Conservation (phyloP, 2,797 vertebrate species). For the Otolemur crassicaudatus region DNA sequence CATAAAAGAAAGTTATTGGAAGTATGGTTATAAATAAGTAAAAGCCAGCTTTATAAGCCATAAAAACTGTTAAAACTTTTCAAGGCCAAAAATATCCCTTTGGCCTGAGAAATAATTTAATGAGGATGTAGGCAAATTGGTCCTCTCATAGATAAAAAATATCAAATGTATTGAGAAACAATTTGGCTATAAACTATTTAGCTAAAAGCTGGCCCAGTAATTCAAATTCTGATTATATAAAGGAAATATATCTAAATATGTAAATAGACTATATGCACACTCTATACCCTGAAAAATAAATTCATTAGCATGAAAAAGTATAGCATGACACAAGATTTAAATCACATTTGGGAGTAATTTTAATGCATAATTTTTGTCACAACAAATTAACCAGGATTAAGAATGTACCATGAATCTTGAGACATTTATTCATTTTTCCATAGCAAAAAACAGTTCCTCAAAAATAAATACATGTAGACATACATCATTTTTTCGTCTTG, state of each 20-base stretch:
- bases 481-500: not conserved
- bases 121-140: slow-evolving; percentile 29
- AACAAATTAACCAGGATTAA: slow-evolving; percentile 69
- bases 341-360: slow-evolving; percentile 70
- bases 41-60: not conserved
- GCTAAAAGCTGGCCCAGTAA: slow-evolving; percentile 61
- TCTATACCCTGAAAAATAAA: slow-evolving; percentile 64
- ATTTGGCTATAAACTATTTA: slow-evolving; percentile 71
- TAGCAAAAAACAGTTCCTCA: not conserved
- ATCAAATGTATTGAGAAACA: slow-evolving; percentile 50
- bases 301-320: slow-evolving; percentile 66
- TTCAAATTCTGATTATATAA: slow-evolving; percentile 63
- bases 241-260: slow-evolving; percentile 71
- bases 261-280: slow-evolving; percentile 64
- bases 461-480: not conserved
- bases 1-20: slow-evolving; percentile 39
- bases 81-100: not conserved
- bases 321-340: slow-evolving; percentile 63
- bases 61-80: slow-evolving; percentile 36
- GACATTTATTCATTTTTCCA: slow-evolving; percentile 12
- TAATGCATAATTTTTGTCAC: slow-evolving; percentile 60
- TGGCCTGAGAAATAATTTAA: slow-evolving; percentile 60
- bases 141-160: slow-evolving; percentile 10
- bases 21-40: slow-evolving; percentile 25
- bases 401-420: slow-evolving; percentile 56